Evolutionary conservation across 2,888 invertebrate species (phyloP), one percentile per base, ranked within the genome.

Genomic region (Cecidostiba fungosa): DNA sequence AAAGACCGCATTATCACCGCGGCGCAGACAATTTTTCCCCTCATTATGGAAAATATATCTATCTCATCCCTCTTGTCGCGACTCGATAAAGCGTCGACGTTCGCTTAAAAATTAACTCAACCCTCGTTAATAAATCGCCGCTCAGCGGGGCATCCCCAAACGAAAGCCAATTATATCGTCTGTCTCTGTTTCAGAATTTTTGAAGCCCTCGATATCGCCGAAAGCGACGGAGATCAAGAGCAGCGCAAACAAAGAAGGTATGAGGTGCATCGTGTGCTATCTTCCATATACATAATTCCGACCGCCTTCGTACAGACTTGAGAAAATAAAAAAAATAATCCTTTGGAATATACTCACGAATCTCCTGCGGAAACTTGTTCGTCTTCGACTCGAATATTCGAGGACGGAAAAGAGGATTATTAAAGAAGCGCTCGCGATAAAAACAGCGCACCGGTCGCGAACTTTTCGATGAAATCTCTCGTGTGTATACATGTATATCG

Each of bases 181-280:
- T 74, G 50, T 87, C 74, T 90, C 86, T 59, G 19, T 95, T 95
- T 88, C 95, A 98, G 98, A 97, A 95, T 98, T 98, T 92, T 97
- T 97, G 82, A 96, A 97, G 95, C 97, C 97, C 85, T 97, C 98
- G 87, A 96, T 96, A 85, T 96, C 97, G 88, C 96, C 97, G 87
- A 96, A 97, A 94, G 96, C 97, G 88, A 97, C 96, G 82, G 96
- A 97, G 94, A 96, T 96, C 95, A 96, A 96, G 92, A 96, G 96
- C 94, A 96, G 94, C 90, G 94, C 96, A 76, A 96, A 96, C 92
- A 96, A 96, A 95, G 96, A 96, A 94, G 96, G 97, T 96, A n/a
- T n/a, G 94, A 96, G 94, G 76, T 77, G 69, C 32, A 86, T 78
- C 69, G 59, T 78, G 47, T 84, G 3, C 43, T 70, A 82, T 82